Evolutionary conservation across 2,113 vertebrate species (phyloP), one percentile per base, ranked within the genome.

Genomic region (Xiphophorus couchianus): DNA sequence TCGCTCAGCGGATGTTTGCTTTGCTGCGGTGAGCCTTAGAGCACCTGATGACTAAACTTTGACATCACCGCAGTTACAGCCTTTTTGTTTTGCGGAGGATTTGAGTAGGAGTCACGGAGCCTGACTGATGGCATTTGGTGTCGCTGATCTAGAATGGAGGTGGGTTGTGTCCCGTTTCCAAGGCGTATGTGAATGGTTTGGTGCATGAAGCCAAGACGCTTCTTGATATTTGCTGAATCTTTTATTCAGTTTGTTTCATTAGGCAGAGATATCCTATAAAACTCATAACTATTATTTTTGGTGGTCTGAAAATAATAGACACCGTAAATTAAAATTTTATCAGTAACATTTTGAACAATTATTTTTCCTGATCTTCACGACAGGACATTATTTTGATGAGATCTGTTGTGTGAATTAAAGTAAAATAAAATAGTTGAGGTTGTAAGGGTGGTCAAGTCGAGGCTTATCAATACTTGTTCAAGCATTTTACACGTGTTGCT

Each of bases 81-180:
- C 77, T 66, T 76, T 69, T 79, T 58, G 70, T 68, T 69, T 69
- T 62, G 61, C 71, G 64, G 58, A 54, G 69, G 65, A 62, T 72
- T 51, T 76, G 84, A 80, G 84, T 82, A 12, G 86, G 83, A 85
- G 70, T 68, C 60, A 22, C 15, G 19, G 48, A 58, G 17, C 39
- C 66, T 81, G 29, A 80, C 54, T 78, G 77, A n/a, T 77, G 35
- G n/a, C 73, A 75, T 85, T 78, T 51, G 33, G 35, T 76, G 78
- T 19, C 73, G 83, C 81, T 88, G 77, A 81, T 86, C 86, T 73
- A 81, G 71, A 88, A 83, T 64, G 22, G 12, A 73, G 73, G 71
- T 66, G 66, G 64, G 27, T 61, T 74, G 42, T 19, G 31, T 61
- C 69, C 54, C 14, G 28, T 71, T 42, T 78, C 54, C 25, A 37